Percentiles rank a stretch among this genome's conserved stretches.
These are phyloP conservation scores for Zelostemma sp. DNA, from an alignment of 1,140 invertebrate genomes.

Conservation along the genomic window DNA sequence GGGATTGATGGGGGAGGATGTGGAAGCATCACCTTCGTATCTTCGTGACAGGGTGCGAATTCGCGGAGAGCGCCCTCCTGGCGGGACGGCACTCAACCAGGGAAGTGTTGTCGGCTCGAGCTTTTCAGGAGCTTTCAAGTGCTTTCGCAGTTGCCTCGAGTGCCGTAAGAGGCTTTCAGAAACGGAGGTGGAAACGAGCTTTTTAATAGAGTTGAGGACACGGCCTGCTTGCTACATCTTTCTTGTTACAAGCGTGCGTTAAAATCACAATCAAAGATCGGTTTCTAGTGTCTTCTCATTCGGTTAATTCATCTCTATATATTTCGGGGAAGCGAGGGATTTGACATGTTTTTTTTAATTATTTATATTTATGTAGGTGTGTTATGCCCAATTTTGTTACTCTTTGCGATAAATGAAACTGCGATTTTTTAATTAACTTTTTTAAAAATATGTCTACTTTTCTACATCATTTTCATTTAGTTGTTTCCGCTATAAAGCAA, in stretches of 20 bases:
- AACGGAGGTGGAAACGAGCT: conserved; percentile 70
- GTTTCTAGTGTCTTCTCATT: no score
- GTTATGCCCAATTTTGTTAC: no score
- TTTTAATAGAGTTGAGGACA: conserved; percentile 70
- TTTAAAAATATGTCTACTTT: no score
- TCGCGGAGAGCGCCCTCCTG: conserved; percentile 55
- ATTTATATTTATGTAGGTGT: no score
- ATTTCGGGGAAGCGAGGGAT: no score
- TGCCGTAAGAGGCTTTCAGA: conserved; percentile 71
- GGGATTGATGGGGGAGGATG: conserved; percentile 11
- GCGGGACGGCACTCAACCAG: conserved; percentile 66
- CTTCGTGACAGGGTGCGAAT: conserved; percentile 64
- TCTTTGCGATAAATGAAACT: no score
- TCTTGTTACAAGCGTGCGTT: conserved; percentile 23
- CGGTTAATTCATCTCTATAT: no score
- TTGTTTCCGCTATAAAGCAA: no score
- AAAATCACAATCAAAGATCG: conserved; percentile 46
- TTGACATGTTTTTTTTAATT: no score
- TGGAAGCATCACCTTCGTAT: conserved; percentile 46
- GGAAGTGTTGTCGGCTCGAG: conserved; percentile 69
- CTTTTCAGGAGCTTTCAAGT: conserved; percentile 72
- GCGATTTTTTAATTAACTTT: no score
- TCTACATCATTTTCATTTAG: no score
- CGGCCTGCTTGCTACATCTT: conserved; percentile 45
- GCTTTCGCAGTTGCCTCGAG: conserved; percentile 71